Base-by-base conservation (phyloP, 2,113 vertebrate species). In the Nestor notabilis region DNA sequence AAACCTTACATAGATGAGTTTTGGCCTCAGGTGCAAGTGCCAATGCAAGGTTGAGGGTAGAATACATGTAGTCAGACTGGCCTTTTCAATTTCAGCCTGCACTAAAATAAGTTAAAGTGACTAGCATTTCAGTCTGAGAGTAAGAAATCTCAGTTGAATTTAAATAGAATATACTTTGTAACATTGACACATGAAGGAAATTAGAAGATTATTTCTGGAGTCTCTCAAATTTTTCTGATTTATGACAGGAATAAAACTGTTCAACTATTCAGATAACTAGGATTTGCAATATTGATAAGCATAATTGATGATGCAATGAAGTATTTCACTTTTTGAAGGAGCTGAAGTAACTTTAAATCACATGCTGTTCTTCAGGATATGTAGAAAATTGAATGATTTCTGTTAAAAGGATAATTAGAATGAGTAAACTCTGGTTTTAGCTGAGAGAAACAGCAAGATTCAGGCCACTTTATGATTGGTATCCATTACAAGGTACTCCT, bases 201-300 rank as follows among this genome's bases (percentile, higher is more conserved):
- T 95, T 4, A 77, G 72, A 77, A 91, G 18, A 81, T 89, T 87
- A 92, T 87, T 96, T 96, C 68, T 92, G 80, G 93, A 92, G 17
- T 60, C 50, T 89, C 46, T 95, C 60, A 83, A 83, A 4, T 78
- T 95, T 92, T 95, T 78, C 50, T 90, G 27, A 70, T 77, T 46
- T 90, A 25, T 95, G 72, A 83, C 60, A 83, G 41, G 76, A 94
- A 91, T 93, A 89, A 96, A 96, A 70, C 49, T 13, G 37, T 77
- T 95, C 35, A 83, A 15, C 46, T 92, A 53, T 93, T 81, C 80
- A 20, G 68, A 50, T 96, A 71, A 89, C 86, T 90, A 96, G 71
- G 7, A 66, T 83, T 89, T 95, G 80, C 72, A 92, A 70, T 90
- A 96, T 92, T 95, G 79, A 96, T 95, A 76, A 93, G n/a, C 11